These are phyloP conservation scores for Ophonus ardosiacus DNA, from an alignment of 2,888 invertebrate species.

Conservation along the genomic window DNA sequence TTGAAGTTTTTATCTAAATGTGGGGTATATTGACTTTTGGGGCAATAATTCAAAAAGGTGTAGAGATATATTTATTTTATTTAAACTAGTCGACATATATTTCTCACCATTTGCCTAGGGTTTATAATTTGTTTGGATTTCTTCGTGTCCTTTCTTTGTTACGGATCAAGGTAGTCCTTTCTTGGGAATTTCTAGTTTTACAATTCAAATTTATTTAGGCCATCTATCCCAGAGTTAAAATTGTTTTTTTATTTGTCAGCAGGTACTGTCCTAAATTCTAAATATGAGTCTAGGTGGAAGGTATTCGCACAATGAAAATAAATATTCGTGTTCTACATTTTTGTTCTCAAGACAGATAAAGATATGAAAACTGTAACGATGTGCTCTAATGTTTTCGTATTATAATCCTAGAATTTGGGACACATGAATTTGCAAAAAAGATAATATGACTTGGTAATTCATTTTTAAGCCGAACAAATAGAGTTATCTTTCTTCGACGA, in stretches of 20 bases:
- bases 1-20: too few relatives aligned
- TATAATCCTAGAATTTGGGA: constrained; percentile 38
- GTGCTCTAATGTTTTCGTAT: constrained; percentile 33
- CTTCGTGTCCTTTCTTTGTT: constrained; percentile 1
- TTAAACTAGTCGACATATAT: too few relatives aligned
- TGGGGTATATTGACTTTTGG: too few relatives aligned
- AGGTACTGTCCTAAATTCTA: constrained; percentile 44
- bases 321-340: constrained; percentile 39
- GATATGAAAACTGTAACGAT: constrained; percentile 46
- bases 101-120: too few relatives aligned
- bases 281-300: constrained; percentile 43
- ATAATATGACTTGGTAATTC: background rate
- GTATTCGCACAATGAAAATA: constrained; percentile 36
- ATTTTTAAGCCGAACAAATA: too few relatives aligned
- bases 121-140: too few relatives aligned
- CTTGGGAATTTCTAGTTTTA: constrained; percentile 4
- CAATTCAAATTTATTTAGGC: constrained; percentile 25
- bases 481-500: background rate
- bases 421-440: constrained; percentile 38
- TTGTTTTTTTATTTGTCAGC: constrained; percentile 33
- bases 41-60: too few relatives aligned
- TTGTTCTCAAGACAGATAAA: constrained; percentile 32
- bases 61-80: too few relatives aligned
- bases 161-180: background rate
- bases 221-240: constrained; percentile 31